Evolutionary conservation across 2,888 invertebrate species (phyloP), one percentile per base, ranked within the genome.

Genomic region (Glyphotaelius pellucidus): DNA sequence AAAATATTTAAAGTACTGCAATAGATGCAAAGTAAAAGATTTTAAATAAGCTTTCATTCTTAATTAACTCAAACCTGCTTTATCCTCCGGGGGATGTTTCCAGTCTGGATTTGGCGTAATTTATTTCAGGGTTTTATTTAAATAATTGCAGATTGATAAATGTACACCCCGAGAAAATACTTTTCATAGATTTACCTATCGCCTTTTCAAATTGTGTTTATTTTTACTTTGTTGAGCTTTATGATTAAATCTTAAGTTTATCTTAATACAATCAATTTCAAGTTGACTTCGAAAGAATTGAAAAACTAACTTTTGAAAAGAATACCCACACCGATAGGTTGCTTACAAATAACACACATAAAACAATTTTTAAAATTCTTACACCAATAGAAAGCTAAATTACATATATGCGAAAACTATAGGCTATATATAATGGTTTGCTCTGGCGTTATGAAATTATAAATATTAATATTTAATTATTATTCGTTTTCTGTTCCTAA

Each of bases 11-110:
- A 87, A 87, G 52, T 67, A 67, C 87, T 87, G 52, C 32, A 87
- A n/a, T 52, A n/a, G 67, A 52, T 87, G 87, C 87, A 67, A n/a
- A 87, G 67, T 7, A 42, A 52, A 38, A 87, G 52, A 67, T 52
- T 87, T 85, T 67, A 87, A 87, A 87, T 47, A 87, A 87, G 52
- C 87, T 87, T 67, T 67, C 15, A 12, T 87, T 87, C 32, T 30
- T 87, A 87, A 87, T 67, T 87, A 87, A 86, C 42, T 86, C 52
- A 52, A 52, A 52, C 87, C n/a, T 42, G 30, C 47, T 86, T 86
- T 81, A 9, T 25, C 67, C 67, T 67, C 67, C 25, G 25, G 25
- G 67, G 67, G 7, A 67, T 67, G 67, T 67, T 67, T 25, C 25
- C 25, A 67, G 67, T 67, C 67, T 25, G 67, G 25, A 9, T 4